Conservation (phyloP, 2,888 invertebrate genomes). For the Camponotus fellah region DNA sequence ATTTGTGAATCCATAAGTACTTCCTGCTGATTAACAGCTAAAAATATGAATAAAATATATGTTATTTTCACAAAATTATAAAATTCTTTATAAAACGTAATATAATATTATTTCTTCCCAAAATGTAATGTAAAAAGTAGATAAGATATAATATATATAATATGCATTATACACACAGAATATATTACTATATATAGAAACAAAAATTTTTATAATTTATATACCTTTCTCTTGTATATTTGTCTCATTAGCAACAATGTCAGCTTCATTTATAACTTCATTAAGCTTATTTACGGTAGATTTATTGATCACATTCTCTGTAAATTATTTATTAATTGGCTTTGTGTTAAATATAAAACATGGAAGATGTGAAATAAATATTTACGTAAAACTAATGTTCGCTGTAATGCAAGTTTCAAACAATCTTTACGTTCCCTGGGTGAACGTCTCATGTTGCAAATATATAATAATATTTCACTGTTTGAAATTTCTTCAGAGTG, state of each 20-base stretch:
- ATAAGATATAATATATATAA: not conserved
- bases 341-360: not conserved
- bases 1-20: slow-evolving; percentile 82
- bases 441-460: slow-evolving; percentile 52
- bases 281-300: slow-evolving; percentile 74
- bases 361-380: slow-evolving; percentile 25
- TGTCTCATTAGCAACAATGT: slow-evolving; percentile 75
- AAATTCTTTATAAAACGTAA: not conserved
- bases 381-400: slow-evolving; percentile 75
- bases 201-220: not conserved
- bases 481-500: not conserved
- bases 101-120: not conserved
- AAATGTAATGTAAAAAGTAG: not conserved
- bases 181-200: not conserved
- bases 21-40: slow-evolving; percentile 79
- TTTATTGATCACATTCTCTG: slow-evolving; percentile 74
- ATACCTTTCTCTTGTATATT: slow-evolving; percentile 79
- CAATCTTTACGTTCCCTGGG: slow-evolving; percentile 75
- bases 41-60: slow-evolving; percentile 34
- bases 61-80: not conserved
- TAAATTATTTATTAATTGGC: slow-evolving; percentile 55
- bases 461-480: not conserved
- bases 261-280: slow-evolving; percentile 76
- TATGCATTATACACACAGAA: not conserved
- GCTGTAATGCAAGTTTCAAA: slow-evolving; percentile 68